A percentile compares a stretch with the other conserved stretches of the same genome.
phyloP scores from a whole-genome alignment of 64 coral and sea anemone genomes.

The Stichodactyla helianthus region DNA sequence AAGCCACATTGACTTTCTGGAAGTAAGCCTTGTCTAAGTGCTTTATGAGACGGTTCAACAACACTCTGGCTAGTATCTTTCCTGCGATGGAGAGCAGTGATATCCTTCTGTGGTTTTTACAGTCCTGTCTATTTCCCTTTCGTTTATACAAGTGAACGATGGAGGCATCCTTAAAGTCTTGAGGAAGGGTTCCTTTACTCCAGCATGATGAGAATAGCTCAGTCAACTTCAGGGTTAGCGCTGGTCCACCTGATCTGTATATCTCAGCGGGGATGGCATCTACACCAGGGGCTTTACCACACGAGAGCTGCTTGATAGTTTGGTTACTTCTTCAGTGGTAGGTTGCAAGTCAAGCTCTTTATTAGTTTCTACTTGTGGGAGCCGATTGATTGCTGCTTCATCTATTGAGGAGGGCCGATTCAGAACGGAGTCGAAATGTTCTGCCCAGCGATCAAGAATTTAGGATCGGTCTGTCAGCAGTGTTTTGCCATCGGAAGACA shows the following conservation, averaged over 20 bases:
- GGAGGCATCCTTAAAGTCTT: conserved; percentile 12
- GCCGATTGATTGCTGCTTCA: conserved; percentile 31
- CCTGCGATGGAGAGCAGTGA: conserved; percentile 2
- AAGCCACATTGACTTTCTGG: conserved; percentile 34
- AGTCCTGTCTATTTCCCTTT: conserved; percentile 7
- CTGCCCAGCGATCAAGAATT: conserved; percentile 43
- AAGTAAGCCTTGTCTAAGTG: conserved; percentile 21
- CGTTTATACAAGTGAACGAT: conserved; percentile 39
- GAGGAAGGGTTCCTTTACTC: neutral
- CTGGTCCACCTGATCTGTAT: conserved; percentile 17
- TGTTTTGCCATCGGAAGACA: conserved; percentile 7
- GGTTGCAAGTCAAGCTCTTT: conserved; percentile 8
- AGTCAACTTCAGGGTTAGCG: neutral
- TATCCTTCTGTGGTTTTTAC: no score
- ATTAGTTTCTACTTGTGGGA: conserved; percentile 20
- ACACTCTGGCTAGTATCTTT: conserved; percentile 30
- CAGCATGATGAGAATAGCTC: neutral
- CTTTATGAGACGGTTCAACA: conserved; percentile 10
- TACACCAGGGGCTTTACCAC: conserved; percentile 10
- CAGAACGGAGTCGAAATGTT: conserved; percentile 39
- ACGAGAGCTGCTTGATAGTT: neutral
- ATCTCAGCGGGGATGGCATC: conserved; percentile 38
- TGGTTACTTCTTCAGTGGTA: neutral
- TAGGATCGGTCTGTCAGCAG: conserved; percentile 29
- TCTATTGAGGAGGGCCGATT: conserved; percentile 44